Base-by-base conservation (phyloP, 2,113 vertebrate species). In the Semnornis frantzii region DNA sequence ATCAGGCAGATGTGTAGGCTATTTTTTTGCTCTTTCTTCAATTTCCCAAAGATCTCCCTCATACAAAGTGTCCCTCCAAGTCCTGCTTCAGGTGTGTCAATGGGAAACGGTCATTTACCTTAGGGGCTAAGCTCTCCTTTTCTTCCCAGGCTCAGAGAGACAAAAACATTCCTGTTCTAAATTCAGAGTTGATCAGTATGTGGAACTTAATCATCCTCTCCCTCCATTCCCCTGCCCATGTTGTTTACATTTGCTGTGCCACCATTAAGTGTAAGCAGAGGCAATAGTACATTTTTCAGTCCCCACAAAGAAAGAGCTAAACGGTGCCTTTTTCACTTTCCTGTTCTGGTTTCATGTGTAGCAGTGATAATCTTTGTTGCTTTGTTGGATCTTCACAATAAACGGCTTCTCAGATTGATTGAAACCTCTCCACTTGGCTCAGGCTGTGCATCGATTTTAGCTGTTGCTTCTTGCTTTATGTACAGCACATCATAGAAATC, bases 361-460 rank as follows among this genome's bases (percentile, higher is more conserved):
- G 86, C 31, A 93, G 84, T 23, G 90, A 92, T 96, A 95, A 96
- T 96, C 93, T 95, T 91, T 60, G 76, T 82, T 2, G 4, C 95
- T 96, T 97, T 97, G 93, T 96, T 95, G 93, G 64, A 95, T 93
- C 66, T 74, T 95, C 91, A 95, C 91, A 96, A 94, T 94, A 95
- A 97, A 93, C 0, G 0, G 82, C 84, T 96, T 94, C 88, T 92
- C 64, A 54, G 90, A 95, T 96, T 96, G 97, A 97, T 96, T 97
- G 94, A 97, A 97, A 91, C 66, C 88, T 84, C 90, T 81, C 78
- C 1, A 42, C 87, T 94, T 84, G 68, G 89, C 90, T 92, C 33
- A 4, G 64, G 88, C 92, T 95, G 89, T 65, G 76, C 90, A 96
- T 97, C 3, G 92, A 97, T 97, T 96, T 96, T 88, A 92, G 85